phyloP scores from a whole-genome alignment of 2,888 invertebrate species.

The Ophion slaviceki region DNA sequence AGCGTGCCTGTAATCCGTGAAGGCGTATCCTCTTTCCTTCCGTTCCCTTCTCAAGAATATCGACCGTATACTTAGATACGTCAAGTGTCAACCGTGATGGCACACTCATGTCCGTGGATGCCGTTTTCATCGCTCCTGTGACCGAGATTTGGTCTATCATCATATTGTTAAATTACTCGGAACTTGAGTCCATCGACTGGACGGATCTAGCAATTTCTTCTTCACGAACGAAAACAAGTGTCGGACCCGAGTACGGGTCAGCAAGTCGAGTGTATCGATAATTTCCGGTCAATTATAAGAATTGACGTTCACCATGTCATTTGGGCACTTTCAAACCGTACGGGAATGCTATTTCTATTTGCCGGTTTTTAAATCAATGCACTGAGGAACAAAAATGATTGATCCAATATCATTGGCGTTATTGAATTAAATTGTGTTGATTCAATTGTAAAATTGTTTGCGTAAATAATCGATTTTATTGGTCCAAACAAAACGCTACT shows the following conservation, averaged over 20 bases:
- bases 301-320: background rate
- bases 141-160: constrained; percentile 64
- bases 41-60: background rate
- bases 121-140: constrained; percentile 63
- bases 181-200: constrained; percentile 30
- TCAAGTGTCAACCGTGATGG: background rate
- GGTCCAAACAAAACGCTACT: no score
- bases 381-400: no score
- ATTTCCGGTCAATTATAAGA: background rate
- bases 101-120: background rate
- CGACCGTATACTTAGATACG: background rate
- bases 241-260: constrained; percentile 69
- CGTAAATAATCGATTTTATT: no score
- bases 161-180: constrained; percentile 32
- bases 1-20: background rate
- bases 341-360: no score
- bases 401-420: no score
- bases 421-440: no score
- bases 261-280: constrained; percentile 32
- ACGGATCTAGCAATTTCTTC: constrained; percentile 6
- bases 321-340: background rate
- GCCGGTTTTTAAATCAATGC: no score
- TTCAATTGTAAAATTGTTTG: no score
- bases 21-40: background rate
- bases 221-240: constrained; percentile 15